Evolutionary conservation across 2,888 invertebrate genomes (phyloP), one percentile per base, ranked within the genome.

Genomic region (Graphium colonna): DNA sequence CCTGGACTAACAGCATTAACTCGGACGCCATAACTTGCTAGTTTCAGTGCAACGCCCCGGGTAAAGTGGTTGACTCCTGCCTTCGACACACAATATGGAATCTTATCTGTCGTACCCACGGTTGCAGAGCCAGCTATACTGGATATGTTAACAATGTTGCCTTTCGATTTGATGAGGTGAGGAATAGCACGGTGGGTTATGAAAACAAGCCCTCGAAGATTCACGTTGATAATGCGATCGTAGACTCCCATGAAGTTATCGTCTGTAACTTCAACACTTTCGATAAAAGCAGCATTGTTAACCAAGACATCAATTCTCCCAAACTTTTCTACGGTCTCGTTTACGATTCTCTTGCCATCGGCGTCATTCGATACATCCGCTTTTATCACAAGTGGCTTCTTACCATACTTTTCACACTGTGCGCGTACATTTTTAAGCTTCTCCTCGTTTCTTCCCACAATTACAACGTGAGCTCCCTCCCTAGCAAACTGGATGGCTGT

Each of bases 81-180:
- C n/a, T n/a, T n/a, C n/a, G n/a, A n/a, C n/a, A n/a, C n/a, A n/a
- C n/a, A n/a, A 9, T 70, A 73, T 0, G 63, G 17, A 28, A 54
- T 26, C 3, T 12, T 96, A 95, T 26, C 92, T 84, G 75, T 95
- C n/a, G 40, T n/a, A 0, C n/a, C n/a, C 3, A 52, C 43, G 0
- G 51, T 44, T 7, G 13, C 44, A 1, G 52, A 36, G 1, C 41
- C 42, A 36, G 40, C 38, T 0, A 96, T 94, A 71, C 95, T 96
- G 0, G 97, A 97, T 0, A 97, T 94, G 76, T 97, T 97, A 0
- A 98, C 95, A 61, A 97, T 93, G 58, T 92, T 94, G 9, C 96
- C 73, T 51, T 65, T 64, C 2, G 66, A 62, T 50, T 65, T 50
- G 3, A 57, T 57, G 0, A 75, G 54, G 46, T 68, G 55, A 1